phyloP scores from a whole-genome alignment of 2,797 vertebrate genomes.

The Tapirus indicus region DNA sequence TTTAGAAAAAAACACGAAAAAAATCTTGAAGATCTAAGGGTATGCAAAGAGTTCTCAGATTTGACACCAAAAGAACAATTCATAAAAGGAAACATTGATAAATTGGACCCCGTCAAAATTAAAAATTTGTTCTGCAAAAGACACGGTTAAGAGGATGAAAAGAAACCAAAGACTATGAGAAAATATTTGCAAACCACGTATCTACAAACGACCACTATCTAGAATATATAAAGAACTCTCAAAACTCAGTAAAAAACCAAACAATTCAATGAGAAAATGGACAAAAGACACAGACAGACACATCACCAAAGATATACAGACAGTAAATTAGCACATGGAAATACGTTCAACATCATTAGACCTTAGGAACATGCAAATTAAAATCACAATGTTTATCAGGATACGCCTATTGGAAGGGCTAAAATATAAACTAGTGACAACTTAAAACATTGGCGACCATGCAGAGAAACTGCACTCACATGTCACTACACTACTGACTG shows the following conservation, averaged over 20 bases:
- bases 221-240: background rate
- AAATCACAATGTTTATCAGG: background rate
- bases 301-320: background rate
- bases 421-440: background rate
- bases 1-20: background rate
- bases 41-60: background rate
- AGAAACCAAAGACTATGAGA: background rate
- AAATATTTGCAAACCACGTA: background rate
- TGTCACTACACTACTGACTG: background rate
- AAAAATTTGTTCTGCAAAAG: background rate
- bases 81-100: background rate
- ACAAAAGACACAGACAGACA: background rate
- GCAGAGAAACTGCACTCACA: too few species aligned
- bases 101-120: background rate
- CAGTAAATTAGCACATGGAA: background rate
- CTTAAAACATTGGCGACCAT: background rate
- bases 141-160: background rate
- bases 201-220: background rate
- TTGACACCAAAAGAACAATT: background rate
- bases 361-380: background rate
- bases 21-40: background rate
- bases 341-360: background rate
- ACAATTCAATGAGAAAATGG: background rate
- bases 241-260: background rate
- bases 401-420: background rate